Evolutionary conservation across 2,797 vertebrate genomes (phyloP).

Genomic region (Sebastes umbrosus): DNA sequence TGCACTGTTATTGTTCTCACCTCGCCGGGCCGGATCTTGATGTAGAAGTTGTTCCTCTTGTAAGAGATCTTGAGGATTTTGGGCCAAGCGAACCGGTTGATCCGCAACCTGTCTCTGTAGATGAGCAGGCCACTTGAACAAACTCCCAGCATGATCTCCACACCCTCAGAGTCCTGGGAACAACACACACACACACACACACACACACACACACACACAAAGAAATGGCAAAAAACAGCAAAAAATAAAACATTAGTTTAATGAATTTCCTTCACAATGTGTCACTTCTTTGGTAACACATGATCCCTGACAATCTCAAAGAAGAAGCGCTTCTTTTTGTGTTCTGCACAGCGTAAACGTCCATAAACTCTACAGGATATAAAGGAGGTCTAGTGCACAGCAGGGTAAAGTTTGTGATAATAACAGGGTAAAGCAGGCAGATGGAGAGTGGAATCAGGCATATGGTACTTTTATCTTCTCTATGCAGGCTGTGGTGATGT

Average conservation of each 20-base stretch:
- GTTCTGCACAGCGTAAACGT: constrained; percentile 7
- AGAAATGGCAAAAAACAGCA: background rate
- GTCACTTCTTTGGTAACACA: background rate
- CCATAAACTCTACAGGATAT: constrained; percentile 15
- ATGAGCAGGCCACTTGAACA: constrained; percentile 97
- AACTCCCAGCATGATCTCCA: constrained; percentile 98
- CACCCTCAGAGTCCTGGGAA: constrained; percentile 94
- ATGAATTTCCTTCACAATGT: background rate
- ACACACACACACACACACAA: background rate
- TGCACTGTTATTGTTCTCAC: constrained; percentile 67
- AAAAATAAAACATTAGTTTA: background rate
- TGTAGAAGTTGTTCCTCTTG: constrained; percentile 99
- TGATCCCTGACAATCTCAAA: background rate
- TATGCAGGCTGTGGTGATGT: constrained; percentile 40
- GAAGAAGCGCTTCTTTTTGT: constrained; percentile 12
- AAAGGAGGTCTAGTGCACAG: constrained; percentile 48
- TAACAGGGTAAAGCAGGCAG: constrained; percentile 70
- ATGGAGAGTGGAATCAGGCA: constrained; percentile 68
- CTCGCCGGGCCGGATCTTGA: constrained; percentile 98
- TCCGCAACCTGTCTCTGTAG: constrained; percentile 95
- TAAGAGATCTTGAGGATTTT: constrained; percentile 99
- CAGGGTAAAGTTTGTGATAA: constrained; percentile 44
- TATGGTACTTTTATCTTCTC: constrained; percentile 41
- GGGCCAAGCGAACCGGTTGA: constrained; percentile 99
- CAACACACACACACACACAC: constrained; percentile 39